Evolutionary conservation across 2,113 vertebrate genomes (phyloP).

Genomic region (Bostrychus sinensis): DNA sequence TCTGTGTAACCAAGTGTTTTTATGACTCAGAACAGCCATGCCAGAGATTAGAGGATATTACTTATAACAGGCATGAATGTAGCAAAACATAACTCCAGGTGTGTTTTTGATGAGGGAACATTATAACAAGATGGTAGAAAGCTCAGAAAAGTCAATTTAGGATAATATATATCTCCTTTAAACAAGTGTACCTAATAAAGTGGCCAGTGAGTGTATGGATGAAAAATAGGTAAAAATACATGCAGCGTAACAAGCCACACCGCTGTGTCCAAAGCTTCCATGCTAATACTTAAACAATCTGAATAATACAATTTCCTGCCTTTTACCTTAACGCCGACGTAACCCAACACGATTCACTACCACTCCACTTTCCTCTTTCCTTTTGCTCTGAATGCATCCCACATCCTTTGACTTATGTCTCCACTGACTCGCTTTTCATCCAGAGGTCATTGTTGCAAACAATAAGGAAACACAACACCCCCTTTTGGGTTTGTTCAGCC

Average conservation of each 20-base stretch:
- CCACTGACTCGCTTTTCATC: conserved; percentile 55
- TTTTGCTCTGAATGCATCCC: conserved; percentile 38
- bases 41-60: too few relatives aligned
- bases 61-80: too few relatives aligned
- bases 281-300: conserved; percentile 31
- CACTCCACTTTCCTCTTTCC: conserved; percentile 23
- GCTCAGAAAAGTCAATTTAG: too few relatives aligned
- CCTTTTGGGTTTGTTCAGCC: conserved; percentile 3
- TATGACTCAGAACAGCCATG: too few relatives aligned
- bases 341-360: conserved; percentile 29
- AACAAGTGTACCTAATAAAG: neutral
- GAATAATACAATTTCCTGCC: conserved; percentile 27
- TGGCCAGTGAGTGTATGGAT: neutral
- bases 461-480: conserved; percentile 63
- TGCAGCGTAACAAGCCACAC: neutral
- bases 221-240: neutral
- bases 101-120: too few relatives aligned
- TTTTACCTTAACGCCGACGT: conserved; percentile 40
- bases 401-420: conserved; percentile 55
- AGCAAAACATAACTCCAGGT: too few relatives aligned
- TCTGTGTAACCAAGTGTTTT: too few relatives aligned
- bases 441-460: conserved; percentile 56
- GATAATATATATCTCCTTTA: too few relatives aligned
- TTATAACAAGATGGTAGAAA: too few relatives aligned
- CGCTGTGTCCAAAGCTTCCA: neutral